Conservation (phyloP, 1,140 invertebrate genomes). For the Tribolium castaneum region DNA sequence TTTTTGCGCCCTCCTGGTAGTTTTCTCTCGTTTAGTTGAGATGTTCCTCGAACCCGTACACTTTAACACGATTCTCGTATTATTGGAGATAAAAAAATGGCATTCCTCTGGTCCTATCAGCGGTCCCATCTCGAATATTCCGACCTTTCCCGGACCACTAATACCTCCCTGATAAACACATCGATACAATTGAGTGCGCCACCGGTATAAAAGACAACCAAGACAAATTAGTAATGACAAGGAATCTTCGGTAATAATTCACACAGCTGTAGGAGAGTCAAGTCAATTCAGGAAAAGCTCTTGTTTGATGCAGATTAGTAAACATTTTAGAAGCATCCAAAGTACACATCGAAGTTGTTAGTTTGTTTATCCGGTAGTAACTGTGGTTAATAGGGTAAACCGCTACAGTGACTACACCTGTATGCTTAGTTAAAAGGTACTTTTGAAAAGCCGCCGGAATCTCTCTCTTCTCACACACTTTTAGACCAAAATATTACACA, state of each 20-base stretch:
- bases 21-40: constrained; percentile 44
- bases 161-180: constrained; percentile 55
- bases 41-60: constrained; percentile 44
- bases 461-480: constrained; percentile 2
- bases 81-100: constrained; percentile 53
- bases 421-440: constrained; percentile 28
- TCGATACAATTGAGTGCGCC: constrained; percentile 52
- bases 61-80: constrained; percentile 54
- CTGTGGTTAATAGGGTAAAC: constrained; percentile 39
- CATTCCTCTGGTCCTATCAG: constrained; percentile 50
- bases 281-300: not conserved
- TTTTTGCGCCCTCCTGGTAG: not conserved
- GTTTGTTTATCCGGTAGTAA: constrained; percentile 37
- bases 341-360: constrained; percentile 25
- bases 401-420: constrained; percentile 37
- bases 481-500: constrained; percentile 17
- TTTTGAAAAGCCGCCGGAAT: constrained; percentile 23
- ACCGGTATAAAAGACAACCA: constrained; percentile 51
- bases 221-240: constrained; percentile 55
- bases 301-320: constrained; percentile 19
- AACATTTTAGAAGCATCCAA: constrained; percentile 21
- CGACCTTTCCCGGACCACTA: constrained; percentile 47
- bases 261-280: constrained; percentile 31
- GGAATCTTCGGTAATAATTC: constrained; percentile 50
- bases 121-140: constrained; percentile 53